These are phyloP conservation scores for Prietella phreatophila DNA, from an alignment of 2,113 vertebrate species.

Conservation along the genomic window DNA sequence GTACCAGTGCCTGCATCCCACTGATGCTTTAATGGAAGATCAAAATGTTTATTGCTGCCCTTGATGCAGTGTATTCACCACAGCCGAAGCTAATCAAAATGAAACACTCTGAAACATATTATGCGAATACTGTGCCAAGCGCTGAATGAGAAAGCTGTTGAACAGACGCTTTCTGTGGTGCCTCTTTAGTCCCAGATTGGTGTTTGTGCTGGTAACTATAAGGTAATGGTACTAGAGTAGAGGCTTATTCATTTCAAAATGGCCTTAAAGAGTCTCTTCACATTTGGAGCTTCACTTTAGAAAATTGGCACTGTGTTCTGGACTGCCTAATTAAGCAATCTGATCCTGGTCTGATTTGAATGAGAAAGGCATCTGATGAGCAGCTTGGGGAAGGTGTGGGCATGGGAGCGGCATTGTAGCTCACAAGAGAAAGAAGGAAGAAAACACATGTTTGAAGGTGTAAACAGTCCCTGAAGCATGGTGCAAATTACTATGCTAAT, in stretches of 20 bases:
- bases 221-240: slow-evolving; percentile 62
- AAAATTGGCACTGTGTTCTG: slow-evolving; percentile 49
- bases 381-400: slow-evolving; percentile 51
- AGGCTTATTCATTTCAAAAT: slow-evolving; percentile 59
- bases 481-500: slow-evolving; percentile 39
- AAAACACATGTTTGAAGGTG: slow-evolving; percentile 50
- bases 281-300: slow-evolving; percentile 48
- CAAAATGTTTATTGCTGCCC: slow-evolving; percentile 47
- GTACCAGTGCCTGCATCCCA: slow-evolving; percentile 6
- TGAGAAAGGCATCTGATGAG: slow-evolving; percentile 69
- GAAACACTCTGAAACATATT: slow-evolving; percentile 35
- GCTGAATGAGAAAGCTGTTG: slow-evolving; percentile 19
- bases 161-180: slow-evolving; percentile 18
- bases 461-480: slow-evolving; percentile 53
- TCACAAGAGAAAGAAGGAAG: slow-evolving; percentile 54
- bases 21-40: slow-evolving; percentile 25
- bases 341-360: slow-evolving; percentile 65
- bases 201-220: slow-evolving; percentile 59
- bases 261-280: slow-evolving; percentile 61
- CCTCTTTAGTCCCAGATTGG: slow-evolving; percentile 48
- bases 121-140: slow-evolving; percentile 15
- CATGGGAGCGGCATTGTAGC: slow-evolving; percentile 35
- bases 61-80: slow-evolving; percentile 38
- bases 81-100: slow-evolving; percentile 40
- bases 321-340: slow-evolving; percentile 68